Conservation (phyloP, 2,113 vertebrate genomes). For the Ariopsis seemanni region DNA sequence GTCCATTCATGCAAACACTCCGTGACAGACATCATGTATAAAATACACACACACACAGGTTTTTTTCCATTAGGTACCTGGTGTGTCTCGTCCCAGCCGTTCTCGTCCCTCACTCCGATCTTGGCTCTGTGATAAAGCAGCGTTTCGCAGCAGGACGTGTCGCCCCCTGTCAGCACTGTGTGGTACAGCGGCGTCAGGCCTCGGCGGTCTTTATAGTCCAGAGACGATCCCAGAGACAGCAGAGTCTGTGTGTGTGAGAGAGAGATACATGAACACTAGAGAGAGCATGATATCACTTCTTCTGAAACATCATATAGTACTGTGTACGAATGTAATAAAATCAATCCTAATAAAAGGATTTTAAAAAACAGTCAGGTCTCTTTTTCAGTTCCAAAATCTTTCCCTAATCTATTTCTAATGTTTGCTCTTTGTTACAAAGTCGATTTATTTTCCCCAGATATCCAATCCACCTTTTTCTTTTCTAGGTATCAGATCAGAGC, state of each 20-base stretch:
- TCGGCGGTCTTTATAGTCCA: slow-evolving; percentile 90
- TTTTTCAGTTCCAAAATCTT: not conserved
- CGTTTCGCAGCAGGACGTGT: slow-evolving; percentile 90
- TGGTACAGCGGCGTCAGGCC: slow-evolving; percentile 91
- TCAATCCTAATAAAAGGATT: not conserved
- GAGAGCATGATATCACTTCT: too few species aligned
- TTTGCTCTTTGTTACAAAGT: not conserved
- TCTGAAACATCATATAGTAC: not conserved
- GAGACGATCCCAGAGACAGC: slow-evolving; percentile 85
- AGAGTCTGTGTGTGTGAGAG: slow-evolving; percentile 69
- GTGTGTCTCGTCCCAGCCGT: slow-evolving; percentile 93
- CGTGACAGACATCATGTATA: slow-evolving; percentile 1
- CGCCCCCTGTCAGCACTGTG: slow-evolving; percentile 90
- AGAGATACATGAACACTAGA: too few species aligned
- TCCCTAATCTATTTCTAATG: not conserved
- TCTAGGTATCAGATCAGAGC: too few species aligned
- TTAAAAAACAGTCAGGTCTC: not conserved
- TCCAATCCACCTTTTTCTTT: too few species aligned
- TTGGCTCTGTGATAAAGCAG: slow-evolving; percentile 84
- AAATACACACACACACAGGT: not conserved
- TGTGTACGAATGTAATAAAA: not conserved
- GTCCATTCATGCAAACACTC: not conserved
- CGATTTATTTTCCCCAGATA: not conserved
- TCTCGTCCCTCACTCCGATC: slow-evolving; percentile 86
- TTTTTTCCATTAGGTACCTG: slow-evolving; percentile 72